Percentiles rank a stretch among this genome's conserved stretches.
Evolutionary conservation across 2,797 vertebrate genomes (phyloP).

Genomic region (Enteromius thamalakanensis): DNA sequence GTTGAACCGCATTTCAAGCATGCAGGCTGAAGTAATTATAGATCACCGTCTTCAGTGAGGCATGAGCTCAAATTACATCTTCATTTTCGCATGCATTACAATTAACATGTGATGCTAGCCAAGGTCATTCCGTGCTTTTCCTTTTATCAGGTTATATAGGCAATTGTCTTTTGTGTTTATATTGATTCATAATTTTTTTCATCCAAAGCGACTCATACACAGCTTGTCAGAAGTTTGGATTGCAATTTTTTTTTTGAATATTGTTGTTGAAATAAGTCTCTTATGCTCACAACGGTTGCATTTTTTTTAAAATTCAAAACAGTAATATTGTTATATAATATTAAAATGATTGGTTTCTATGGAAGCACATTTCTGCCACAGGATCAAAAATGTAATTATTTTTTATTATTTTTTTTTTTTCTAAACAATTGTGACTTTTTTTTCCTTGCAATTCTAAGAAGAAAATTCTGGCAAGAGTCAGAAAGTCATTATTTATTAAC

Average conservation of each 20-base stretch:
- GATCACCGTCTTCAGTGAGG: conserved; percentile 46
- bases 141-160: neutral
- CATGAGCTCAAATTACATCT: conserved; percentile 46
- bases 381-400: neutral
- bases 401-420: too few relatives aligned
- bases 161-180: neutral
- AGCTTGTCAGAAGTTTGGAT: neutral
- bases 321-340: neutral
- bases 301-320: neutral
- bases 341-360: neutral
- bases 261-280: neutral
- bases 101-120: conserved; percentile 36
- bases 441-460: too few relatives aligned
- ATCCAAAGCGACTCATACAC: neutral
- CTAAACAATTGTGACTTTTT: too few relatives aligned
- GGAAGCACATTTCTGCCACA: neutral
- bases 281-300: neutral
- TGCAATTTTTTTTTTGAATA: too few relatives aligned
- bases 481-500: neutral
- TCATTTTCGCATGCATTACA: conserved; percentile 53
- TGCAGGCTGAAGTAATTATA: conserved; percentile 43
- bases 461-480: neutral
- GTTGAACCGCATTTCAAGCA: conserved; percentile 15
- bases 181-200: neutral
- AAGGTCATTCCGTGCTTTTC: conserved; percentile 20